Base-by-base conservation (phyloP, 2,888 invertebrate species). In the Clivina fossor region DNA sequence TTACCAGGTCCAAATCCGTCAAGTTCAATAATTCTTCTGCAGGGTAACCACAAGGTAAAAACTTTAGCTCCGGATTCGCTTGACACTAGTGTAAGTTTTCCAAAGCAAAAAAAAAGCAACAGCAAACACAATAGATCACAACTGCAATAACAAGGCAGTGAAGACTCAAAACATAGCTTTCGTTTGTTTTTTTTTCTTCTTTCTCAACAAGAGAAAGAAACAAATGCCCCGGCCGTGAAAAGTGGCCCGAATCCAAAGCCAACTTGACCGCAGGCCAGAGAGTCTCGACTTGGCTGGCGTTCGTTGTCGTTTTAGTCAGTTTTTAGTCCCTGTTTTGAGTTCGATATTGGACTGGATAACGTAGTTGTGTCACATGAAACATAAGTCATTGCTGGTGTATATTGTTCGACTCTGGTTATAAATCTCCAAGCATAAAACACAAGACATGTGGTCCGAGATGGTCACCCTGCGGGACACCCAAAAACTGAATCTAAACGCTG, bases 301-400 rank as follows among this genome's bases (percentile, higher is more conserved):
- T 7, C 8, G 5, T 26, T 26, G 26, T 26, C 26, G 5, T 7
- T n/a, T 7, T 8, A 26, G 26, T 5, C 5, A 26, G 26, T 7
- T 26, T 26, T 26, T 26, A 26, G n/a, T 26, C 26, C 26, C 26
- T 26, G 26, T 33, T 33, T 4, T 9, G 9, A n/a, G n/a, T 44
- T 35, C 44, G 44, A 53, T 53, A 53, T 53, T 53, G 44, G 44
- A 43, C 53, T 53, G 43, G 53, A n/a, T 53, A 53, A 53, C 37
- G 44, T 53, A 53, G 53, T 41, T 43, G 44, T 53, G 53, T 53
- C 53, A 53, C 53, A 44, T 41, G 53, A 19, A n/a, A 53, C 53
- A 53, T 53, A 53, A 53, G 44, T 53, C 53, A 53, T 53, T 53
- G 53, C 53, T 53, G n/a, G n/a, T n/a, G 32, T 53, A 53, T 53